Evolutionary conservation across 2,888 invertebrate genomes (phyloP), one percentile per base, ranked within the genome.

Genomic region (Ectemnius cavifrons): DNA sequence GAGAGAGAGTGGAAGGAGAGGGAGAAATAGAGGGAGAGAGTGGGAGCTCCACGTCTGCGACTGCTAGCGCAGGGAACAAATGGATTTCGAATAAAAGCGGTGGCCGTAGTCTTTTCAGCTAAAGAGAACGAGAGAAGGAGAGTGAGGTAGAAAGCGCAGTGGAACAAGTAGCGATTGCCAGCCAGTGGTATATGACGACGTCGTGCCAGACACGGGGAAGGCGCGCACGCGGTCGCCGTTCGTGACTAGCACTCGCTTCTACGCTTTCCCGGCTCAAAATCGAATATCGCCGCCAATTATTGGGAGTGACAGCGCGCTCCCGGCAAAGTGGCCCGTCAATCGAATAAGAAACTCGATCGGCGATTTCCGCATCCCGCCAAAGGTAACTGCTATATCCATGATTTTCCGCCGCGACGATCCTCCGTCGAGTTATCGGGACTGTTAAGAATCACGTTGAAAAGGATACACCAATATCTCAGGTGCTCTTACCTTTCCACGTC

Each of bases 401-500:
- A 14, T 20, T 14, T 46, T 47, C 37, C 37, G 37, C 8, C 5
- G 37, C 37, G 11, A 11, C 5, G 37, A 37, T 37, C 8, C 37
- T 37, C 4, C 16, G 49, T 23, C n/a, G 60, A 59, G 23, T 16
- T 61, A 27, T 28, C 46, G 28, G 56, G 16, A 64, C 23, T 8
- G 46, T 16, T 11, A 16, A 18, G 20, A 27, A 13, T 20, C 16
- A 57, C 16, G 8, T 8, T 37, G 2, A 6, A 46, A 6, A 47
- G 28, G 49, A 11, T 16, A n/a, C 6, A 18, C 45, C 16, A 58
- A 4, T 11, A 37, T 37, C 11, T 1, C 37, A 4, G 37, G 37
- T 8, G 37, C 60, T 57, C 81, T 86, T 84, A 86, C 86, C 86
- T 86, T 84, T 79, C 84, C 81, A 81, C 84, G 84, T 86, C 84